phyloP scores from a whole-genome alignment of 2,888 invertebrate genomes.

The Idaea biselata region DNA sequence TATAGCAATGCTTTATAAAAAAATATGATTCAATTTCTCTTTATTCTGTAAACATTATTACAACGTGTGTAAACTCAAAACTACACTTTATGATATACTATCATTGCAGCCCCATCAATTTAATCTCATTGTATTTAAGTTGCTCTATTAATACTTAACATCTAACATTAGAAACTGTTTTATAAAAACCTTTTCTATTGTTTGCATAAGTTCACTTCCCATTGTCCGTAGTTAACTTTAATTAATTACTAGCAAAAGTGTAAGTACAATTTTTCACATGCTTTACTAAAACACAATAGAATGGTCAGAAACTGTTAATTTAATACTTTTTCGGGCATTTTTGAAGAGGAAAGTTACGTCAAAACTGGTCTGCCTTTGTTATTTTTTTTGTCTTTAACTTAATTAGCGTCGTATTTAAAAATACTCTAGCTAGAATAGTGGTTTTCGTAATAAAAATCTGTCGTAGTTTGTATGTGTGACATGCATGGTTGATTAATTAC shows the following conservation, averaged over 20 bases:
- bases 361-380: slow-evolving; percentile 8
- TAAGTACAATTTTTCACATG: slow-evolving; percentile 60
- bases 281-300: slow-evolving; percentile 63
- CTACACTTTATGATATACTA: slow-evolving; percentile 6
- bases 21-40: background rate
- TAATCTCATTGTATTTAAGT: slow-evolving; percentile 14
- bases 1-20: background rate
- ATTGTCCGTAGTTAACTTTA: slow-evolving; percentile 68
- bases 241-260: slow-evolving; percentile 69
- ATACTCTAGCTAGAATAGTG: slow-evolving; percentile 2
- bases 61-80: background rate
- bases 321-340: slow-evolving; percentile 37
- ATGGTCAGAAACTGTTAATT: slow-evolving; percentile 53
- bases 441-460: slow-evolving; percentile 6
- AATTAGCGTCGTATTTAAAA: background rate
- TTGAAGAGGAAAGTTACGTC: slow-evolving; percentile 25
- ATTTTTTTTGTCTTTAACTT: slow-evolving; percentile 3
- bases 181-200: slow-evolving; percentile 61
- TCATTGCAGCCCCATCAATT: slow-evolving; percentile 11
- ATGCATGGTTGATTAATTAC: slow-evolving; percentile 14
- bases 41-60: background rate
- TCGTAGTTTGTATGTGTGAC: slow-evolving; percentile 11
- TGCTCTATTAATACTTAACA: slow-evolving; percentile 36
- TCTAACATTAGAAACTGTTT: slow-evolving; percentile 59
- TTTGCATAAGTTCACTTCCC: slow-evolving; percentile 54